Percentiles rank a stretch among this genome's conserved stretches.
These are phyloP conservation scores for Mantis religiosa DNA, from an alignment of 2,888 invertebrate genomes.

Conservation along the genomic window DNA sequence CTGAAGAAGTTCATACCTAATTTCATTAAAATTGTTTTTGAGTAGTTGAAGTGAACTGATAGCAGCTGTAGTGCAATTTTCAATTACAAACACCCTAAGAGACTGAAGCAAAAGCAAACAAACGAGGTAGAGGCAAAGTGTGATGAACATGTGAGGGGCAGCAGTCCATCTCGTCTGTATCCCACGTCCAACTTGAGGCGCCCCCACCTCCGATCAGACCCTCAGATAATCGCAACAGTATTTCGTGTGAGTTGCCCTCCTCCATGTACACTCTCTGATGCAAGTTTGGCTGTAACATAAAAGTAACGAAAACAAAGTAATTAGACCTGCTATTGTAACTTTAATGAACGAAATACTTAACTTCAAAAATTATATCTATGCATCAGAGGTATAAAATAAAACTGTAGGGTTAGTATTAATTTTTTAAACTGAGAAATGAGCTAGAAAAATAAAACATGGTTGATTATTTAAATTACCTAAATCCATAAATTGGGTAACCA, in stretches of 20 bases:
- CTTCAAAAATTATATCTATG: too few species aligned
- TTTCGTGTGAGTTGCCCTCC: slow-evolving; percentile 11
- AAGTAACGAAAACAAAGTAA: not conserved
- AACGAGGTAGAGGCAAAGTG: not conserved
- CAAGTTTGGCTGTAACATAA: not conserved
- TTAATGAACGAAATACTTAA: too few species aligned
- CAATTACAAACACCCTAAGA: not conserved
- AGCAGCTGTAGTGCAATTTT: not conserved
- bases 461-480: too few species aligned
- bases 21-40: not conserved
- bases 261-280: not conserved
- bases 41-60: not conserved
- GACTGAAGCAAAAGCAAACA: not conserved
- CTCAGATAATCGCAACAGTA: slow-evolving; percentile 1
- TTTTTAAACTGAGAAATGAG: too few species aligned
- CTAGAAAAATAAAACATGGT: too few species aligned
- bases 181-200: not conserved
- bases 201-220: not conserved
- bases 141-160: not conserved
- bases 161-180: not conserved
- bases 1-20: too few species aligned
- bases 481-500: too few species aligned
- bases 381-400: too few species aligned
- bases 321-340: too few species aligned
- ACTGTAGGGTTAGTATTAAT: too few species aligned